Percentiles rank a stretch among this genome's conserved stretches.
Evolutionary conservation across 2,113 vertebrate species (phyloP).

Genomic region (Chlamydotis undulata): DNA sequence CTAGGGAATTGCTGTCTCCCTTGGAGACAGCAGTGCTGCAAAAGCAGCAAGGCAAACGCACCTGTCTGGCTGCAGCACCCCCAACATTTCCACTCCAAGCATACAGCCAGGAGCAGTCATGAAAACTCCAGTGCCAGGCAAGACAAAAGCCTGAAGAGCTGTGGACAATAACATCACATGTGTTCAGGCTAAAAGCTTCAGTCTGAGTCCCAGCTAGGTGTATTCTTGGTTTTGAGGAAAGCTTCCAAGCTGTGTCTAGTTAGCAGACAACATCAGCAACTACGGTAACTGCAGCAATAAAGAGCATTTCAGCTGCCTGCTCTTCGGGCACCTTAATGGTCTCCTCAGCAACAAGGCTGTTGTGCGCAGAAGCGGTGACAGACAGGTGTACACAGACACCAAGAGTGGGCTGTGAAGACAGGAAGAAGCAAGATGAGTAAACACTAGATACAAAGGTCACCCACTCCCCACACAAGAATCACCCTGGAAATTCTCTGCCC

Average conservation of each 20-base stretch:
- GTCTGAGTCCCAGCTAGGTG: neutral
- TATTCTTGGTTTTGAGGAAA: neutral
- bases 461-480: neutral
- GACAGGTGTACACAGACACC: neutral
- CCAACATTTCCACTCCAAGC: neutral
- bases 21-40: neutral
- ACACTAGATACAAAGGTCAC: neutral
- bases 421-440: neutral
- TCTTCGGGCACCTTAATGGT: neutral
- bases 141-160: neutral
- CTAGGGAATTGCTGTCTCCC: neutral
- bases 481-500: neutral
- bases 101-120: neutral
- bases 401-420: neutral
- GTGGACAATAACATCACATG: neutral
- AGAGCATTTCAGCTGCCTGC: neutral
- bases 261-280: neutral
- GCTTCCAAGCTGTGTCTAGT: neutral
- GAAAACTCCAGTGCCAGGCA: neutral
- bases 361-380: neutral
- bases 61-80: neutral
- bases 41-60: neutral
- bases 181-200: neutral
- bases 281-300: neutral
- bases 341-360: conserved; percentile 50